Percentiles rank a stretch among this genome's conserved stretches.
These are phyloP conservation scores for Spermophilus dauricus DNA, from an alignment of 2,113 vertebrate species.

Conservation along the genomic window DNA sequence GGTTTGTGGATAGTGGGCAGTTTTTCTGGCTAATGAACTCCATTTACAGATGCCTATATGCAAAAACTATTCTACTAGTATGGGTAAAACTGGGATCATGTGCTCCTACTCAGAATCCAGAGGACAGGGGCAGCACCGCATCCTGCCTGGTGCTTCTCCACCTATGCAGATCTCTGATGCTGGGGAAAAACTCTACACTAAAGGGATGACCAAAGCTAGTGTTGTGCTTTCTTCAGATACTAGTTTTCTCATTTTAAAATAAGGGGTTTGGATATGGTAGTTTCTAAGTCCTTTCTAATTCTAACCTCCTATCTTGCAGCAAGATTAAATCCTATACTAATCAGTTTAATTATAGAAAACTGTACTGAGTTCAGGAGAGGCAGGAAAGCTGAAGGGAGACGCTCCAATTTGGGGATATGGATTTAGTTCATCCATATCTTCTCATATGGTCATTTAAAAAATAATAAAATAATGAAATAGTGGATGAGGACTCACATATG, in stretches of 20 bases:
- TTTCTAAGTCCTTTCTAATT: conserved; percentile 34
- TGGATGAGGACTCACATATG: background rate
- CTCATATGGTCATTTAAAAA: background rate
- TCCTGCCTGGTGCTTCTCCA: background rate
- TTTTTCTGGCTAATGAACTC: background rate
- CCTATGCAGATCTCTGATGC: background rate
- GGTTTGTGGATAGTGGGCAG: background rate
- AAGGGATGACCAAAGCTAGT: background rate
- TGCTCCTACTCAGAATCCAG: background rate
- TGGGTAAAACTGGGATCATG: background rate
- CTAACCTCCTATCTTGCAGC: conserved; percentile 3
- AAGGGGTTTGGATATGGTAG: background rate
- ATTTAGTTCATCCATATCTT: background rate
- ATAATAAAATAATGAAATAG: background rate
- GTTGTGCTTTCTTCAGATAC: background rate
- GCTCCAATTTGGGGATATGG: background rate
- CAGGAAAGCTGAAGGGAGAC: background rate
- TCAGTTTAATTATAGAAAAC: conserved; percentile 36
- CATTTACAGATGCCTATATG: background rate
- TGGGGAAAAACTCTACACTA: background rate
- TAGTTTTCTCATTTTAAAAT: conserved; percentile 61
- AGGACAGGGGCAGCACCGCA: background rate
- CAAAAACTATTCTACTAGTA: background rate
- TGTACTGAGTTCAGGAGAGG: background rate
- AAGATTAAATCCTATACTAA: background rate